Evolutionary conservation across 1,140 invertebrate genomes (phyloP), one percentile per base, ranked within the genome.

Genomic region (Pseudomyrmex pallidus): DNA sequence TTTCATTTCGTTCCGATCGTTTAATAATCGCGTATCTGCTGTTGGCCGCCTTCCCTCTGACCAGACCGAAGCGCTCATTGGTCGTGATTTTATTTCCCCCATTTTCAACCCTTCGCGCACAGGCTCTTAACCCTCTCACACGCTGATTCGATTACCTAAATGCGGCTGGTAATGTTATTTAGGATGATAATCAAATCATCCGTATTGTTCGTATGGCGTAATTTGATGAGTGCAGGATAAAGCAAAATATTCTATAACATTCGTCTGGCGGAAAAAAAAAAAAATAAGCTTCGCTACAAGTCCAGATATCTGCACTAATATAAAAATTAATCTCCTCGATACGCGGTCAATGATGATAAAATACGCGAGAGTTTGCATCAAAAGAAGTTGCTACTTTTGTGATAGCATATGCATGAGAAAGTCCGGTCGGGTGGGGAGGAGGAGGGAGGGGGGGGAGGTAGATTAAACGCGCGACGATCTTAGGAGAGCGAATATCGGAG

Each of bases 1-100:
- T 80, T 80, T 80, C 76, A 50, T 80, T 80, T 70, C 76, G 56
- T 80, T 70, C 76, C 76, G 76, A 80, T 80, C 76, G 66, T 80
- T 80, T 80, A 80, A 80, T 80, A 80, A 80, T 80, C 74, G 74
- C 74, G 61, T 76, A 76, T 76, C 66, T 13, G 64, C 74, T 54
- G 61, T 59, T 66, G 9, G 25, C 50, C 54, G 20, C 44, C 76
- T 22, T 12, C 12, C 17, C 15, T 12, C 17, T n/a, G 2, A 13
- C 13, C 50, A 25, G 57, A n/a, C 64, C 66, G 44, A 70, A 70
- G 57, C 35, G 5, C 52, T 20, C 64, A 70, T 78, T 8, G 66
- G 9, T 59, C 76, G 76, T 72, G 56, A 80, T 80, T 70, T 59
- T 72, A 80, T 80, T 80, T 70, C 76, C 54, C 56, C 66, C 22